Evolutionary conservation across 2,113 vertebrate genomes (phyloP).

Genomic region (Podilymbus podiceps): DNA sequence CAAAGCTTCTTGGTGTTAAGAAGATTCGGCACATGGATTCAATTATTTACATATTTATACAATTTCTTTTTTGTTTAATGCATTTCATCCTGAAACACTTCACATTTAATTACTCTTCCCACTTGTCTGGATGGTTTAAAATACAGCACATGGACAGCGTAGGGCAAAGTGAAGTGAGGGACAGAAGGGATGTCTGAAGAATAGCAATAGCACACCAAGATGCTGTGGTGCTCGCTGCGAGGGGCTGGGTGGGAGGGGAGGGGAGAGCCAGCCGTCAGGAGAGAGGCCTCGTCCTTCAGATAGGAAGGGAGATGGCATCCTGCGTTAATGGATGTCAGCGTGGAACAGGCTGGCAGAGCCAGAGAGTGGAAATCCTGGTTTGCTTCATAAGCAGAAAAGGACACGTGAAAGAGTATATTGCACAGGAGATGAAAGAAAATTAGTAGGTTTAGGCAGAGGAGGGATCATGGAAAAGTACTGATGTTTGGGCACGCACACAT

Average conservation of each 20-base stretch:
- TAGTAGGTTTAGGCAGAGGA: background rate
- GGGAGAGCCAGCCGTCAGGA: background rate
- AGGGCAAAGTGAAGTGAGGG: background rate
- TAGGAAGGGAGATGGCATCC: background rate
- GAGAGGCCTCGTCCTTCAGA: background rate
- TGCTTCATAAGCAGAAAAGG: background rate
- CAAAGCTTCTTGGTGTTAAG: background rate
- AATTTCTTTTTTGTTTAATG: background rate
- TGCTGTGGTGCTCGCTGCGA: background rate
- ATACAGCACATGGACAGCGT: background rate
- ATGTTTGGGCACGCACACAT: accelerated
- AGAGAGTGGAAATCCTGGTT: background rate
- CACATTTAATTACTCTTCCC: background rate
- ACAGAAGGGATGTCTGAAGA: background rate
- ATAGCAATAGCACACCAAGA: background rate
- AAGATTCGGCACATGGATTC: background rate
- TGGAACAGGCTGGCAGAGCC: background rate
- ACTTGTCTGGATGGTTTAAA: constrained; percentile 35
- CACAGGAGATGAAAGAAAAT: background rate
- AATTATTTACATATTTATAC: constrained; percentile 48
- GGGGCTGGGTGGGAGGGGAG: background rate
- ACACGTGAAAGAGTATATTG: background rate
- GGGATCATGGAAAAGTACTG: background rate
- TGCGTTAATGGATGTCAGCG: background rate
- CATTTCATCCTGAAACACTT: background rate